Base-by-base conservation (phyloP, 2,888 invertebrate species). In the Pegoplata infirma region DNA sequence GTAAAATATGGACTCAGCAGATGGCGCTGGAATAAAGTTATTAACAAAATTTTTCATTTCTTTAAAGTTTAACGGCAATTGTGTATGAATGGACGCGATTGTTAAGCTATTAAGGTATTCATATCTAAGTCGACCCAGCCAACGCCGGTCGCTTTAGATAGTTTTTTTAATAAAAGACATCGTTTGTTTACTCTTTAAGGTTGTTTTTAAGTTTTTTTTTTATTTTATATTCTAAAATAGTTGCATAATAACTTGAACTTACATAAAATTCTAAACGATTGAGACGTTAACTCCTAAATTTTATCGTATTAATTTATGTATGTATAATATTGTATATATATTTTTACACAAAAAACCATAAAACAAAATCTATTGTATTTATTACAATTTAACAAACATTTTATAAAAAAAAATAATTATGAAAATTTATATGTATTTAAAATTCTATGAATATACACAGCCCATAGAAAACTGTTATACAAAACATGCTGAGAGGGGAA, bases 391-490 rank as follows among this genome's bases (percentile, higher is more conserved):
- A 23, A 7, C 19, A 49, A 19, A 7, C 32, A 21, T 17, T 58
- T 44, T 21, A n/a, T n/a, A 23, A 44, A 44, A 16, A 16, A 46
- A 21, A 14, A 25, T 14, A 17, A 32, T 32, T 6, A 53, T 32
- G 16, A n/a, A n/a, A n/a, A n/a, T n/a, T n/a, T 19, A 47, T 10
- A 56, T 53, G 6, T 40, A n/a, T 40, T 40, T 40, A 40, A 44
- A 73, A 28, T 63, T 21, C 25, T 63, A 76, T 28, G 21, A 47
- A 58, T 64, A 78, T 46, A 51, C 64, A 74, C 64, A 69, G 64
- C 67, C 61, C 23, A 51, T 51, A 61, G n/a, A 72, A 63, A 77
- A 66, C 67, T 77, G 67, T 47, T 55, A 36, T 51, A 40, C 25
- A 28, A 49, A n/a, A 23, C 10, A 12, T n/a, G 16, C 8, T 55